These are phyloP conservation scores for Diplogasteroides magnus DNA, from an alignment of 1,140 invertebrate genomes.

Conservation along the genomic window DNA sequence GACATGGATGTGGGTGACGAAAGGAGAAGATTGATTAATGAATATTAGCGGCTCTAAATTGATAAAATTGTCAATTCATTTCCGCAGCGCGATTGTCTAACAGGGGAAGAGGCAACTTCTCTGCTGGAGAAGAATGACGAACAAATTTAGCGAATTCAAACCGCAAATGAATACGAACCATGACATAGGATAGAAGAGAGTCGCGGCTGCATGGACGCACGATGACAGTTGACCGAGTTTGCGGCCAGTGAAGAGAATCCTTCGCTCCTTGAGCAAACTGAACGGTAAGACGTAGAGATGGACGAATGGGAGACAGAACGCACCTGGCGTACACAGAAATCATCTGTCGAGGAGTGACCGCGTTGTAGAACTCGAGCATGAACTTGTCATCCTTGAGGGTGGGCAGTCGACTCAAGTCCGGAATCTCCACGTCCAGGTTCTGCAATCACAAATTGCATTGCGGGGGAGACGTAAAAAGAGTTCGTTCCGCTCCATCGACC, in stretches of 20 bases:
- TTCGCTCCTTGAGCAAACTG: conserved; percentile 46
- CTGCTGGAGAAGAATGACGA: not conserved
- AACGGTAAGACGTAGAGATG: conserved; percentile 9
- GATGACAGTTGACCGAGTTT: conserved; percentile 46
- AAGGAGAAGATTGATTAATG: no score
- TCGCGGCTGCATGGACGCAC: conserved; percentile 43
- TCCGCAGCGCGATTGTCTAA: no score
- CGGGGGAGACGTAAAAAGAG: no score
- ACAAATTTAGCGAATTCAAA: conserved; percentile 1
- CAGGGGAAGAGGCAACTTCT: conserved; percentile 2
- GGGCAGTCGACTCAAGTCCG: conserved; percentile 29
- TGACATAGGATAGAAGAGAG: conserved; percentile 41
- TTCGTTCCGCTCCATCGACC: no score
- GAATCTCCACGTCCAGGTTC: conserved; percentile 21
- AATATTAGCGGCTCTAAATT: no score
- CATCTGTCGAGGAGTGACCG: conserved; percentile 44
- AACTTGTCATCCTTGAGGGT: conserved; percentile 43
- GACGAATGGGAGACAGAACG: not conserved
- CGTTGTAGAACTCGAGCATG: conserved; percentile 50
- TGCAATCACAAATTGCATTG: no score
- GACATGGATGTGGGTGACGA: no score
- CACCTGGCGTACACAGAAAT: conserved; percentile 42
- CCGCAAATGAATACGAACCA: conserved; percentile 39
- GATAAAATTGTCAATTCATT: no score
- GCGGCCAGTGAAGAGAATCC: conserved; percentile 43